A percentile compares a stretch with the other conserved stretches of the same genome.
phyloP scores from a whole-genome alignment of 2,888 invertebrate species.

The Auanema freiburgensis region DNA sequence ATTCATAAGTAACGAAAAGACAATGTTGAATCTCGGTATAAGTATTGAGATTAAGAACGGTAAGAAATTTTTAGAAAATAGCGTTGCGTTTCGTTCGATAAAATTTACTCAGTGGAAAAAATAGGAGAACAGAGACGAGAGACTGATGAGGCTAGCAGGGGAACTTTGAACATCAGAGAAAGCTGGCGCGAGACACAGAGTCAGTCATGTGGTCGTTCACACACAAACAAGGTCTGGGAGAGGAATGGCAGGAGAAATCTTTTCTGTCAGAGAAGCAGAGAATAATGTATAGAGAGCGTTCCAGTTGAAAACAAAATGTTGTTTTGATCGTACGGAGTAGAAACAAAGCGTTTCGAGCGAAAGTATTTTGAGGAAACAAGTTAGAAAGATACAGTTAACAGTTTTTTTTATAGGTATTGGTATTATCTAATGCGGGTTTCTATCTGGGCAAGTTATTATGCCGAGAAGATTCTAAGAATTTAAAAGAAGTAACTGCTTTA shows the following conservation, averaged over 20 bases:
- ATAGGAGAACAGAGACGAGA: conserved; percentile 3
- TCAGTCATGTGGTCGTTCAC: conserved; percentile 3
- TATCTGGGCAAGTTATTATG: conserved; percentile 46
- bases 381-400: background rate
- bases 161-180: background rate
- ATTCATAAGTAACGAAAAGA: background rate
- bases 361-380: too few species aligned
- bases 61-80: too few species aligned
- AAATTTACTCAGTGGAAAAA: background rate
- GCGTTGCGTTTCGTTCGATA: too few species aligned
- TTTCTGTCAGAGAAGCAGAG: conserved; percentile 4
- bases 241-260: background rate
- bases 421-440: conserved; percentile 46
- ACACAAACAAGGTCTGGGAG: background rate
- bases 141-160: background rate
- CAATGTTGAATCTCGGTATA: too few species aligned
- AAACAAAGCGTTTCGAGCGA: too few species aligned
- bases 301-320: background rate
- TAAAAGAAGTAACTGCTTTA: conserved; percentile 25
- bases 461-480: conserved; percentile 16
- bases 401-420: conserved; percentile 35
- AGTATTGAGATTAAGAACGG: too few species aligned
- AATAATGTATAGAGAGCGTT: background rate
- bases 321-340: too few species aligned
- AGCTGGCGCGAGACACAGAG: background rate